Conservation (phyloP, 2,797 vertebrate genomes). For the Neomorphus geoffroyi region DNA sequence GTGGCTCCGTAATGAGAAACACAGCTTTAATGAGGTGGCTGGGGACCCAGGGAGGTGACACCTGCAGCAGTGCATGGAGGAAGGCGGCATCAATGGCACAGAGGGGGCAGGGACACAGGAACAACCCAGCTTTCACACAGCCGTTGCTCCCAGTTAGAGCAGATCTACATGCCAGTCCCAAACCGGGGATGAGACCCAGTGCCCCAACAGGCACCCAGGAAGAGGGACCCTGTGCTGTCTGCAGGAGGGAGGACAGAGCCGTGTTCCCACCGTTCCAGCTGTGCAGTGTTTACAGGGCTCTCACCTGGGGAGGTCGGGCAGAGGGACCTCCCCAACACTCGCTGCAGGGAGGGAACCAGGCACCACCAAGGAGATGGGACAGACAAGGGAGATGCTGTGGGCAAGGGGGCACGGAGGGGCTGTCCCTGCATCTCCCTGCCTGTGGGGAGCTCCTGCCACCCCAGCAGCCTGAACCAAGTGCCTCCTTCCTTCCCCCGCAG, state of each 20-base stretch:
- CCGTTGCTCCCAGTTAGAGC: background rate
- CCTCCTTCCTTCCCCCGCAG: conserved; percentile 8
- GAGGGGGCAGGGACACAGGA: background rate
- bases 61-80: background rate
- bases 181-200: background rate
- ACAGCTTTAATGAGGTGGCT: background rate
- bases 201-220: background rate
- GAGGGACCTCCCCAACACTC: background rate
- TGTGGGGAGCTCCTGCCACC: background rate
- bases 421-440: background rate
- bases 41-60: conserved; percentile 4
- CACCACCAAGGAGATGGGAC: background rate
- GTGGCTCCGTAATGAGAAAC: background rate
- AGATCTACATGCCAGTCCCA: background rate
- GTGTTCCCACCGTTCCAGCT: background rate
- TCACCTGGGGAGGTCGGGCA: background rate
- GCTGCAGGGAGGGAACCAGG: background rate
- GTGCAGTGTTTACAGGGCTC: background rate
- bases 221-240: rapidly evolving
- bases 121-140: background rate
- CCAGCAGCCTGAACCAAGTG: background rate
- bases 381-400: background rate
- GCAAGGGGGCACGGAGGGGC: rapidly evolving
- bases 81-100: rapidly evolving
- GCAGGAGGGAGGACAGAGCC: background rate